Conservation (phyloP, 2,113 vertebrate genomes). For the Brachyhypopomus gauderio region DNA sequence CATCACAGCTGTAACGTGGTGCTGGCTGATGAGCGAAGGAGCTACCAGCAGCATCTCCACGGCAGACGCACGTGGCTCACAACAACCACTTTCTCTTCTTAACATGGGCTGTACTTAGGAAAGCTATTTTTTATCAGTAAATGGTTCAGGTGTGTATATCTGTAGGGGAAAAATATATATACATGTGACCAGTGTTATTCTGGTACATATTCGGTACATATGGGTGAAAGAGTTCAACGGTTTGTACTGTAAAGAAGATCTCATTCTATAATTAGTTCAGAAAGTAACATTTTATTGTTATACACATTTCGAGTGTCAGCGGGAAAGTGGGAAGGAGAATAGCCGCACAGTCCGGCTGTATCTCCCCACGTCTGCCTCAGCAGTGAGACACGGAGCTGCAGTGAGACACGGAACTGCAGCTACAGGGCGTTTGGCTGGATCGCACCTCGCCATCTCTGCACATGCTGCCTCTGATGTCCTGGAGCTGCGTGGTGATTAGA, state of each 20-base stretch:
- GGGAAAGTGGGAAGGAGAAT: conserved; percentile 29
- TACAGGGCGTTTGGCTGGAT: conserved; percentile 30
- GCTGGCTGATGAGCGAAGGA: no score
- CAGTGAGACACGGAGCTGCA: conserved; percentile 9
- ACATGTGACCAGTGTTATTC: background rate
- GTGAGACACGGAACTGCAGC: conserved; percentile 12
- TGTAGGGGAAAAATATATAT: no score
- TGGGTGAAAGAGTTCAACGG: background rate
- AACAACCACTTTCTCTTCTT: no score
- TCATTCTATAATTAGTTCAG: background rate
- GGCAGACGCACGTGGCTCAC: no score
- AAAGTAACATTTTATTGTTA: conserved; percentile 8
- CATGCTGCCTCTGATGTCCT: conserved; percentile 32
- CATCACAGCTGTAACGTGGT: no score
- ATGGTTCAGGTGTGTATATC: no score
- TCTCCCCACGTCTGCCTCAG: background rate
- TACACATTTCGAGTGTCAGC: background rate
- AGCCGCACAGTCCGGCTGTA: conserved; percentile 11
- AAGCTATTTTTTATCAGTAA: no score
- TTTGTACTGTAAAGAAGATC: background rate
- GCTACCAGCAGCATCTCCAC: no score
- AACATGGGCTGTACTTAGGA: no score
- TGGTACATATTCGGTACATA: conserved; percentile 6
- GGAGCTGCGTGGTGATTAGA: conserved; percentile 27
- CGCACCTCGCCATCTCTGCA: conserved; percentile 28